A percentile compares a stretch with the other conserved stretches of the same genome.
phyloP scores from a whole-genome alignment of 1,140 invertebrate species.

The Pogonognathellus flavescens region DNA sequence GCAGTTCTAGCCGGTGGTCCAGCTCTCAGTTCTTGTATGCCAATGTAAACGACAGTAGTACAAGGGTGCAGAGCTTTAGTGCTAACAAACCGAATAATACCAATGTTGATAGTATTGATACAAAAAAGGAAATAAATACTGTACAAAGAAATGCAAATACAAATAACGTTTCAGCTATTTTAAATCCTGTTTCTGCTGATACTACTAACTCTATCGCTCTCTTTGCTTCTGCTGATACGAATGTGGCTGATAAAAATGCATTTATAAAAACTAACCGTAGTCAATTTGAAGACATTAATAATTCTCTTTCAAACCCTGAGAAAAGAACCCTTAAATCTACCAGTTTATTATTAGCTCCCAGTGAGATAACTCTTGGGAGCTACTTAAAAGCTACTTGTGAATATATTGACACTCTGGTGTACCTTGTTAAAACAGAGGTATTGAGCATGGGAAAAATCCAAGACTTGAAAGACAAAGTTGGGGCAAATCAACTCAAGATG shows the following conservation, averaged over 20 bases:
- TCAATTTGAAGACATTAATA: neutral
- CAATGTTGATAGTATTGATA: neutral
- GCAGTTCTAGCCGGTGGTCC: neutral
- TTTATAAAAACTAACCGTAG: neutral
- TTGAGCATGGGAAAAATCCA: constrained; percentile 62
- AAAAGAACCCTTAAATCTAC: neutral
- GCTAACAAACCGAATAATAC: neutral
- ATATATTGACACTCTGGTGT: constrained; percentile 26
- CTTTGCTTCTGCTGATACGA: neutral
- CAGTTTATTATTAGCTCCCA: neutral
- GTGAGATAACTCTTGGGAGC: neutral
- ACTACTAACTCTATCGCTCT: neutral
- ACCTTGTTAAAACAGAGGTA: constrained; percentile 59
- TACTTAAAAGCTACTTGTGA: constrained; percentile 19
- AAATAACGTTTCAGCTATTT: neutral
- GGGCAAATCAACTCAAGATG: constrained; percentile 57
- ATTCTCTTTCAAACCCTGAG: neutral
- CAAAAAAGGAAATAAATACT: neutral
- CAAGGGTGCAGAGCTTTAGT: neutral
- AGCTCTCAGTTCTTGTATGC: neutral
- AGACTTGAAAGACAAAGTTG: constrained; percentile 57
- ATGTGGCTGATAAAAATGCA: neutral
- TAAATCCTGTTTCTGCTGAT: neutral
- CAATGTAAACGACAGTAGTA: neutral
- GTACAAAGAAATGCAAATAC: neutral